These are phyloP conservation scores for Pegoplata infirma DNA, from an alignment of 2,888 invertebrate species.

Conservation along the genomic window DNA sequence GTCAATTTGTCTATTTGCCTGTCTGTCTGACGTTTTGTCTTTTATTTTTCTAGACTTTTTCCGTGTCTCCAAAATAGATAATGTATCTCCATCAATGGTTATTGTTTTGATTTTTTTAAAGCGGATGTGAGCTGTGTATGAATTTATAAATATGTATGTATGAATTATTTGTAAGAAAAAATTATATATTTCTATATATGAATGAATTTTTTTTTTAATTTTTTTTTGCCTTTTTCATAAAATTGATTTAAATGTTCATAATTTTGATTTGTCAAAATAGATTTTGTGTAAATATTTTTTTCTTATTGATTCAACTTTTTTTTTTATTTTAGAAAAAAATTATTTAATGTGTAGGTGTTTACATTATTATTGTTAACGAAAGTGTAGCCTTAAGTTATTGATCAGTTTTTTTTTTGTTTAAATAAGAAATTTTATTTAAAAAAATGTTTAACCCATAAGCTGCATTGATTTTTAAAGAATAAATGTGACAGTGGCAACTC, in stretches of 20 bases:
- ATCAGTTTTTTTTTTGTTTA: not conserved
- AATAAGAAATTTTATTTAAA: not conserved
- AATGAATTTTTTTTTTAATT: constrained; percentile 36
- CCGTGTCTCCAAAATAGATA: constrained; percentile 49
- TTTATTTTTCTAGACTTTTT: constrained; percentile 16
- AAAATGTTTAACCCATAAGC: not conserved
- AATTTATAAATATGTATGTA: constrained; percentile 10
- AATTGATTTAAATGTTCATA: constrained; percentile 9
- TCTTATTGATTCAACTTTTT: not conserved
- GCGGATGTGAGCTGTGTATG: constrained; percentile 52
- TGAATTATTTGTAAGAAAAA: constrained; percentile 27
- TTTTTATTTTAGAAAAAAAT: too few species aligned
- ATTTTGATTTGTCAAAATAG: constrained; percentile 42
- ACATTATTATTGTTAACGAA: constrained; percentile 18
- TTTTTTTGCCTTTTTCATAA: constrained; percentile 12
- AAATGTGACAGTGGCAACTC: too few species aligned
- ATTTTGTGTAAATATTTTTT: constrained; percentile 11
- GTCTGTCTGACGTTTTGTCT: constrained; percentile 20
- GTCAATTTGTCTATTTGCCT: constrained; percentile 18
- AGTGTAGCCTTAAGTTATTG: constrained; percentile 13
- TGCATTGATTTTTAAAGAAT: too few species aligned
- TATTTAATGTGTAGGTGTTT: constrained; percentile 43
- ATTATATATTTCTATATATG: constrained; percentile 6
- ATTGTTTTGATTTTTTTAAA: constrained; percentile 23
- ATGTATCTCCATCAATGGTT: constrained; percentile 30